Evolutionary conservation across 2,888 invertebrate genomes (phyloP).

Genomic region (Willowsia nigromaculata): DNA sequence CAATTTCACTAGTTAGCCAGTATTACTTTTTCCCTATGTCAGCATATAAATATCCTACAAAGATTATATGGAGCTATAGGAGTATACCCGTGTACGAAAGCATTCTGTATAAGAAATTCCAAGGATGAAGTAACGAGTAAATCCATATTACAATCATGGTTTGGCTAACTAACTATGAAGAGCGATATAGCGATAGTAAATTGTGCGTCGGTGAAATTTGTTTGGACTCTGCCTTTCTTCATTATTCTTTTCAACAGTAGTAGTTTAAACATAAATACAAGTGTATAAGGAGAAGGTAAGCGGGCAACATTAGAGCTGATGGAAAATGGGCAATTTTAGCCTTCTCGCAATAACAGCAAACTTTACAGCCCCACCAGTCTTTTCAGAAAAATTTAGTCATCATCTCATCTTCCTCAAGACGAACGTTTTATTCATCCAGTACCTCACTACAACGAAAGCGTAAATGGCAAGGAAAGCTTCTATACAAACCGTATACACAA

Average conservation of each 20-base stretch:
- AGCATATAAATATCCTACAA: neutral
- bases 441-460: neutral
- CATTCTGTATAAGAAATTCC: neutral
- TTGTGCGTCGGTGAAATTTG: neutral
- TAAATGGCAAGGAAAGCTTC: neutral
- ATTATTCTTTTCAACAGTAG: neutral
- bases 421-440: neutral
- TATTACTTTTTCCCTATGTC: neutral
- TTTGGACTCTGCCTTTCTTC: neutral
- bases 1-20: neutral
- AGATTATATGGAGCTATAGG: too few species aligned
- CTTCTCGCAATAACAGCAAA: neutral
- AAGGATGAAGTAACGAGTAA: neutral
- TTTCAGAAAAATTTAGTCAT: slow-evolving; percentile 13
- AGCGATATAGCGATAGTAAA: neutral
- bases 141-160: slow-evolving; percentile 2
- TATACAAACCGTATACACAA: neutral
- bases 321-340: slow-evolving; percentile 29
- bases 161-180: neutral
- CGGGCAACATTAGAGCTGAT: neutral
- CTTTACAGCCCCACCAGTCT: neutral
- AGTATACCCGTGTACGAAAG: too few species aligned
- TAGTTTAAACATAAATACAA: neutral
- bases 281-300: neutral
- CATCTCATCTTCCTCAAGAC: slow-evolving; percentile 5